Conservation (phyloP, 2,888 invertebrate genomes). For the Leptinotarsa rubiginosa region DNA sequence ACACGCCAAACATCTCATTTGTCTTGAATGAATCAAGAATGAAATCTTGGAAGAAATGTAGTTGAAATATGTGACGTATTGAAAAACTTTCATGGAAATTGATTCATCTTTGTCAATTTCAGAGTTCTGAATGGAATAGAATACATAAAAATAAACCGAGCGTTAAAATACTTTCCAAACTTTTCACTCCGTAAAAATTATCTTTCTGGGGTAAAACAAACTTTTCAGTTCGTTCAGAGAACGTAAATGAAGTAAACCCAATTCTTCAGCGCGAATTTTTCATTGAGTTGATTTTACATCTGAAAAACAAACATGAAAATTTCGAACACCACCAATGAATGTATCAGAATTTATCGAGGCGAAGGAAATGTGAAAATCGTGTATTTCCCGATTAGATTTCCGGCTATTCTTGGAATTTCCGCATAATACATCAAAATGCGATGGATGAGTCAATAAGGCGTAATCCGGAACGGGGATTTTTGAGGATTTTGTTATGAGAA, state of each 20-base stretch:
- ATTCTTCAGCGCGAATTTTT: conserved; percentile 44
- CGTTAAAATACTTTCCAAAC: background rate
- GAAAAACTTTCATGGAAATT: background rate
- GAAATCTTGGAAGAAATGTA: background rate
- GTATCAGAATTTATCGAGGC: conserved; percentile 39
- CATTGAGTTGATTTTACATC: conserved; percentile 42
- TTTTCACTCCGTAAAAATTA: background rate
- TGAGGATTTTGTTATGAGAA: background rate
- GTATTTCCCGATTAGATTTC: conserved; percentile 45
- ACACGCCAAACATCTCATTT: too few relatives aligned
- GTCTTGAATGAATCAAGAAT: too few relatives aligned
- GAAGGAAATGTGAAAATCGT: conserved; percentile 44
- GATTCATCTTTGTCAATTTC: background rate
- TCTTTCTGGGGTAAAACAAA: conserved; percentile 14
- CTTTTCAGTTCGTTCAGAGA: conserved; percentile 20
- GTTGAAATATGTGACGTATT: background rate
- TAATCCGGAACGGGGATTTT: background rate
- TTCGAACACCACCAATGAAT: conserved; percentile 45
- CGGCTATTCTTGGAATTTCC: conserved; percentile 25
- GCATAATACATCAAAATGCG: conserved; percentile 30
- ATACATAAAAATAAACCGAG: conserved; percentile 12
- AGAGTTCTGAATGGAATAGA: background rate
- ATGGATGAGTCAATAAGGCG: conserved; percentile 26
- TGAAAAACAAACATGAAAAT: conserved; percentile 48
- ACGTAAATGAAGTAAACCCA: conserved; percentile 21